Evolutionary conservation across 1,140 invertebrate genomes (phyloP), one percentile per base, ranked within the genome.

Genomic region (Trichomalopsis sarcophagae): DNA sequence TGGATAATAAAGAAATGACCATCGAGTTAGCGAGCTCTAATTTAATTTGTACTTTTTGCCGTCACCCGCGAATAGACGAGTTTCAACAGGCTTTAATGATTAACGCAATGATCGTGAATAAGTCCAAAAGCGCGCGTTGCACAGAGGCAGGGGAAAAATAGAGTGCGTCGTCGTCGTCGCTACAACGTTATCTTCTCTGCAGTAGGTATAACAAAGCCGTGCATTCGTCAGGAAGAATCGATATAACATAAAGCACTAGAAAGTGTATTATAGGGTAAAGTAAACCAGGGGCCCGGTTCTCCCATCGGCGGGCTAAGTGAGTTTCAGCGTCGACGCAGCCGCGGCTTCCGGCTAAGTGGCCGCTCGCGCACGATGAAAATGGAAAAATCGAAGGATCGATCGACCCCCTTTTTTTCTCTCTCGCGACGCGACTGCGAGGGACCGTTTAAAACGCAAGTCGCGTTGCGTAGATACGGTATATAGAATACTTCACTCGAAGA

Each of bases 351-450:
- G 47, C 9, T 4, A 14, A 50, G 66, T 71, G 7, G 68, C 30
- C 68, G 68, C 68, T 71, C 30, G 13, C 6, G 23, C 14, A 1
- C 68, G 68, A 66, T 66, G 50, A 79, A 73, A 83, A 75, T 66
- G 73, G n/a, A 69, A 80, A 78, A 80, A 68, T 68, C 55, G 62
- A 80, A 68, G 78, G 30, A 80, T 68, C 30, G 55, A 80, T 40
- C 62, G 62, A 69, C 33, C 78, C 62, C 14, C 21, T 80, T 80
- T 69, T 44, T 44, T 14, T 10, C 55, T n/a, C 7, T 62, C 21
- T 62, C 17, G 3, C 55, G 17, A 3, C 21, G 4, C 6, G 5
- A 9, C 36, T 21, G 1, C 14, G 17, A 21, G 73, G 33, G 73
- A 40, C 17, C 73, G 36, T 44, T 62, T 62, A 62, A 62, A 62